Evolutionary conservation across 2,113 vertebrate genomes (phyloP), one percentile per base, ranked within the genome.

Genomic region (Girardinichthys multiradiatus): DNA sequence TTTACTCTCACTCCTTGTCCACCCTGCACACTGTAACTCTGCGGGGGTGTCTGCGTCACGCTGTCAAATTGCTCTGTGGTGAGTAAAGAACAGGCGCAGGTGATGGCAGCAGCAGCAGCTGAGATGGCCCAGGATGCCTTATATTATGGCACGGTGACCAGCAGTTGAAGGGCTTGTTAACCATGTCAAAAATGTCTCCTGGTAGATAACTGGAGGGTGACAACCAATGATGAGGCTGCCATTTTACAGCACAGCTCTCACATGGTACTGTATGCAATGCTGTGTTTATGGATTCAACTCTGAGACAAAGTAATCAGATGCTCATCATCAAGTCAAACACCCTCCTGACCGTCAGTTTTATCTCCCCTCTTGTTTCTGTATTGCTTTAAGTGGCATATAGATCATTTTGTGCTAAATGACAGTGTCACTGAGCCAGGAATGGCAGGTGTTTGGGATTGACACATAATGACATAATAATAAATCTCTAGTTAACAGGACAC

Each of bases 351-450:
- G 74, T 77, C 76, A 70, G 75, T 68, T 80, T 54, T 85, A 70
- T 80, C 87, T 72, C 69, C 76, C 51, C 77, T 84, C 79, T 85
- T 79, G 80, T 81, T 85, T 81, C 74, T 79, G 74, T 65, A 37
- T 81, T 86, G 77, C 78, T 80, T 30, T 71, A 72, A 70, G 72
- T 17, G 67, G 84, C 80, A 83, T 51, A 54, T 61, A 76, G 76
- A 82, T 84, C 26, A 72, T 82, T 89, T 86, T 81, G 80, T 75
- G 81, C 76, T 75, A 88, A 91, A 89, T 89, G 85, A 88, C 86
- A 87, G 72, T 76, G 83, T 74, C 66, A 77, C 75, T 81, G 80
- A 90, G 81, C 87, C 85, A 90, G 78, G 63, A 57, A 14, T 72
- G 86, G 85, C 88, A 90, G 86, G 80, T 88, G 85, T 76, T 79